Base-by-base conservation (phyloP, 1,140 invertebrate genomes). In the Camponotus vicinus region DNA sequence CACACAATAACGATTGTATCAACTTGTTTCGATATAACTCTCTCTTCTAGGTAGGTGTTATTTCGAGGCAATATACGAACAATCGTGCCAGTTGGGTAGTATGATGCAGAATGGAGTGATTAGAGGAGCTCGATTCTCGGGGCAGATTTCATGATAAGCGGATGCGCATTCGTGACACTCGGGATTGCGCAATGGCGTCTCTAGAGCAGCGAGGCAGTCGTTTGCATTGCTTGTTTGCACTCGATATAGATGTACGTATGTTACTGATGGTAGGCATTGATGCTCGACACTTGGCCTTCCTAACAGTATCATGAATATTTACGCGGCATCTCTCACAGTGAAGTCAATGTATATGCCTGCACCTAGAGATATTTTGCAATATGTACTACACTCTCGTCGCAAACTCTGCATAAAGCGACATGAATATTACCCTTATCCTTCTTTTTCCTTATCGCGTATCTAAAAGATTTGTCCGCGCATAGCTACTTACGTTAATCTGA, bases 231-330 rank as follows among this genome's bases (percentile, higher is more conserved):
- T 76, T 87, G 85, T 85, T 90, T 87, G 77, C 52, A 57, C 59
- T 85, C 71, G 71, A 67, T 77, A 85, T 57, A 85, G 63, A 49
- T 21, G 32, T 32, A 71, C 85, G 55, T 52, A 77, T 86, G 57
- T n/a, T n/a, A 76, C 71, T 63, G 64, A 64, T 66, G 63, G 15
- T 75, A 57, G 63, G 80, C 69, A 70, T 42, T 78, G 70, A 92
- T 86, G 89, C 84, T 87, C 61, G 78, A 34, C 76, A 85, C 84
- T 92, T 90, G 91, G 93, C 92, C 92, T 91, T 92, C 85, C 90
- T 88, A 92, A 92, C 91, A 89, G 91, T 91, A 87, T 88, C 92
- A 94, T 94, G 93, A 94, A 94, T 94, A 94, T 94, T 94, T 93
- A 94, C 92, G 85, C 80, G 85, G 80, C 84, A 86, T 87, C 91